phyloP scores from a whole-genome alignment of 2,113 vertebrate species.

The Pteruthius melanotis region DNA sequence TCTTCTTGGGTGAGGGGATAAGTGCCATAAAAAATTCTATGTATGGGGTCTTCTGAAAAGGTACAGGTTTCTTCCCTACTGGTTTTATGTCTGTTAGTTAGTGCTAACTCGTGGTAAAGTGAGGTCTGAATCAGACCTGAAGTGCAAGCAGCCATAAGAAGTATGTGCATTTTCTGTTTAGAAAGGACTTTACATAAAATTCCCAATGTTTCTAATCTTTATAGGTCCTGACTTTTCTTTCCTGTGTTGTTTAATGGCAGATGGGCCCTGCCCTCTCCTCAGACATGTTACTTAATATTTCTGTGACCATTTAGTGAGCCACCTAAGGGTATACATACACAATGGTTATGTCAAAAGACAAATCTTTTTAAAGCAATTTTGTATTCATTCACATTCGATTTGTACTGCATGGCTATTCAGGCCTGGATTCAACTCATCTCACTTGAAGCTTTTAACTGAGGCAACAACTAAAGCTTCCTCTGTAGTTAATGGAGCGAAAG shows the following conservation, averaged over 20 bases:
- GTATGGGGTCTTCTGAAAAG: background rate
- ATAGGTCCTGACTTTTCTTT: background rate
- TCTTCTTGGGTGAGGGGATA: background rate
- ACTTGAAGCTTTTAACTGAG: conserved; percentile 19
- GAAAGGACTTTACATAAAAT: background rate
- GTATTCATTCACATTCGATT: background rate
- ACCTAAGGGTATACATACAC: background rate
- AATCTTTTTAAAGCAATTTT: background rate
- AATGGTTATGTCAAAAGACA: background rate
- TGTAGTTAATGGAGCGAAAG: conserved; percentile 25
- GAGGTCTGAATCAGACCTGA: background rate
- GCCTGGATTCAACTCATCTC: background rate
- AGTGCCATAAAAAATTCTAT: background rate
- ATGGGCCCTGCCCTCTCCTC: background rate
- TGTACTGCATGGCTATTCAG: background rate
- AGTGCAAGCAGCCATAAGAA: background rate
- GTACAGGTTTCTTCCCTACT: background rate
- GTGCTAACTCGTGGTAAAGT: background rate
- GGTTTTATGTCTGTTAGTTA: background rate
- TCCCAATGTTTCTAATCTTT: background rate
- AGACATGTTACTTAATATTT: background rate
- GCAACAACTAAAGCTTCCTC: background rate
- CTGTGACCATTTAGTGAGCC: background rate
- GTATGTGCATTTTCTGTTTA: background rate
- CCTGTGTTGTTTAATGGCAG: background rate